Evolutionary conservation across 2,113 vertebrate genomes (phyloP).

Genomic region (Hystrix cristata): DNA sequence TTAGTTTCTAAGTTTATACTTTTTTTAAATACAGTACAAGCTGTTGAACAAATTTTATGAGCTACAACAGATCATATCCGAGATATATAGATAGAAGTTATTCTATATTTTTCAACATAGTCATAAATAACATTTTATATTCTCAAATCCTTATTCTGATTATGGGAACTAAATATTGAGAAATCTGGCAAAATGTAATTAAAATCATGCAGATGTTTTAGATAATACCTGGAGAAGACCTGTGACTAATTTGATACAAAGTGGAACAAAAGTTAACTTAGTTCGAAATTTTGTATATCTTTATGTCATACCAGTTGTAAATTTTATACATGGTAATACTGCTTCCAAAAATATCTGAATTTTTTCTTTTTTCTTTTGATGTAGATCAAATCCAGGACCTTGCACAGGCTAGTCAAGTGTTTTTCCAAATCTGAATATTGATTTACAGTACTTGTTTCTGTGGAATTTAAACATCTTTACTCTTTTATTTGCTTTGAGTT

Average conservation of each 20-base stretch:
- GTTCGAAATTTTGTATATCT: constrained; percentile 27
- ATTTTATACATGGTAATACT: background rate
- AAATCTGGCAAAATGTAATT: constrained; percentile 42
- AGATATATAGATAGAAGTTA: background rate
- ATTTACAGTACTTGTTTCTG: background rate
- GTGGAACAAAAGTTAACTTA: background rate
- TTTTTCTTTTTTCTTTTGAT: background rate
- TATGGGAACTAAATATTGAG: constrained; percentile 13
- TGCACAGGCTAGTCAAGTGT: background rate
- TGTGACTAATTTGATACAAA: background rate
- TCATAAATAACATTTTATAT: background rate
- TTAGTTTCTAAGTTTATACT: background rate
- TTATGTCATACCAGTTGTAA: background rate
- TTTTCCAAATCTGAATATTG: background rate
- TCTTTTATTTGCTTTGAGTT: constrained; percentile 46
- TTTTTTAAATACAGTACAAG: background rate
- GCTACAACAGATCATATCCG: background rate
- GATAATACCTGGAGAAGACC: background rate
- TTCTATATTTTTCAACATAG: constrained; percentile 11
- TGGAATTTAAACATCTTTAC: constrained; percentile 18
- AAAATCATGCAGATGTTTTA: background rate
- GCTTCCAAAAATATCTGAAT: constrained; percentile 2
- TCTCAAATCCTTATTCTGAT: background rate
- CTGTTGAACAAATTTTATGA: background rate
- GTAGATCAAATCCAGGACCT: background rate